phyloP scores from a whole-genome alignment of 2,797 vertebrate genomes.

The Esox lucius region DNA sequence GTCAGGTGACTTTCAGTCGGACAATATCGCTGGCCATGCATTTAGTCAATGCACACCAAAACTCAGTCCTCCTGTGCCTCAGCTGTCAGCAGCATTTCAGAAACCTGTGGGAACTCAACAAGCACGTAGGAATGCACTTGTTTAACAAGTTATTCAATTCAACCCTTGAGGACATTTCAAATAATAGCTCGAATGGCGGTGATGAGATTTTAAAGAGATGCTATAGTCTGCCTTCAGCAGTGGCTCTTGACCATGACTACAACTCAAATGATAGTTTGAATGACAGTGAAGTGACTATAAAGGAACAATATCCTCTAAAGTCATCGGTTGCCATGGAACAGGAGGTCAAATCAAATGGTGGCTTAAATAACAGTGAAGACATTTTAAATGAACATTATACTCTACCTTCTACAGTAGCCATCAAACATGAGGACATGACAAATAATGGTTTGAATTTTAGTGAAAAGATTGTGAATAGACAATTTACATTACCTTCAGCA shows the following conservation, averaged over 20 bases:
- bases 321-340: background rate
- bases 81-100: constrained; percentile 46
- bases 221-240: background rate
- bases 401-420: background rate
- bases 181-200: background rate
- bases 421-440: background rate
- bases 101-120: constrained; percentile 63
- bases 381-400: background rate
- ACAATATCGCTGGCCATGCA: constrained; percentile 56
- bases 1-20: constrained; percentile 55
- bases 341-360: background rate
- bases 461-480: background rate
- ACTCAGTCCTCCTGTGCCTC: constrained; percentile 42
- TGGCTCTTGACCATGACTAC: background rate
- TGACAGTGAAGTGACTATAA: background rate
- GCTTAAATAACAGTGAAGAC: background rate
- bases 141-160: background rate
- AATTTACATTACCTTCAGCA: background rate
- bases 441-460: background rate
- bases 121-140: constrained; percentile 46
- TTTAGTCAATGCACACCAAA: constrained; percentile 58
- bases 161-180: constrained; percentile 9
- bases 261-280: background rate
- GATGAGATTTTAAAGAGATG: background rate
- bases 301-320: background rate